These are phyloP conservation scores for Megaustenia siamemsis DNA, from an alignment of 2,888 invertebrate genomes.

Conservation along the genomic window DNA sequence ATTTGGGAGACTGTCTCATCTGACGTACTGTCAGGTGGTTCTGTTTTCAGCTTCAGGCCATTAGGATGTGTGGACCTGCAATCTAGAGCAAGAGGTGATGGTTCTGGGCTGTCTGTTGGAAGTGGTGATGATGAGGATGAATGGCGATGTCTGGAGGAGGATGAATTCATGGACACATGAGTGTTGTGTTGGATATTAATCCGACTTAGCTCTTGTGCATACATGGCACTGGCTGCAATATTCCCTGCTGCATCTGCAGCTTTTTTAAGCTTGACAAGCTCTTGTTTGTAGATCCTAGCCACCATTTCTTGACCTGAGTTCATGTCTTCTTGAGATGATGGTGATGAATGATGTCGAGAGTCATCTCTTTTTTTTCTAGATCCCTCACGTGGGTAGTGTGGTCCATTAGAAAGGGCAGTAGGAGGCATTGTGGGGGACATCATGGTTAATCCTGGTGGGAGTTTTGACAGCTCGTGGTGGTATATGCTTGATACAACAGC, in stretches of 20 bases:
- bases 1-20: slow-evolving; percentile 64
- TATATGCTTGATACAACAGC: slow-evolving; percentile 78
- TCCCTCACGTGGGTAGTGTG: slow-evolving; percentile 36
- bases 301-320: slow-evolving; percentile 86
- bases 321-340: slow-evolving; percentile 60
- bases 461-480: slow-evolving; percentile 86
- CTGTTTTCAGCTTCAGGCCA: slow-evolving; percentile 65
- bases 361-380: slow-evolving; percentile 38
- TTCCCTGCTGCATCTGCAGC: slow-evolving; percentile 78
- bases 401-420: slow-evolving; percentile 47
- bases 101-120: slow-evolving; percentile 27
- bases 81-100: slow-evolving; percentile 47
- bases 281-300: slow-evolving; percentile 81
- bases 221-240: slow-evolving; percentile 85
- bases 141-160: slow-evolving; percentile 3
- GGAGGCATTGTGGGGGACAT: slow-evolving; percentile 51
- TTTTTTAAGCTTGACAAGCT: slow-evolving; percentile 93
- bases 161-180: slow-evolving; percentile 24
- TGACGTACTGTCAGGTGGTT: slow-evolving; percentile 70
- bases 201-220: slow-evolving; percentile 95
- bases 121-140: slow-evolving; percentile 34
- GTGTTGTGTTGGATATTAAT: slow-evolving; percentile 81
- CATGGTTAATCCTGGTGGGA: slow-evolving; percentile 52
- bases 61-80: slow-evolving; percentile 53
- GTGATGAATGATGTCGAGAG: slow-evolving; percentile 48